Evolutionary conservation across 2,797 vertebrate species (phyloP).

Genomic region (Sciurus vulgaris): DNA sequence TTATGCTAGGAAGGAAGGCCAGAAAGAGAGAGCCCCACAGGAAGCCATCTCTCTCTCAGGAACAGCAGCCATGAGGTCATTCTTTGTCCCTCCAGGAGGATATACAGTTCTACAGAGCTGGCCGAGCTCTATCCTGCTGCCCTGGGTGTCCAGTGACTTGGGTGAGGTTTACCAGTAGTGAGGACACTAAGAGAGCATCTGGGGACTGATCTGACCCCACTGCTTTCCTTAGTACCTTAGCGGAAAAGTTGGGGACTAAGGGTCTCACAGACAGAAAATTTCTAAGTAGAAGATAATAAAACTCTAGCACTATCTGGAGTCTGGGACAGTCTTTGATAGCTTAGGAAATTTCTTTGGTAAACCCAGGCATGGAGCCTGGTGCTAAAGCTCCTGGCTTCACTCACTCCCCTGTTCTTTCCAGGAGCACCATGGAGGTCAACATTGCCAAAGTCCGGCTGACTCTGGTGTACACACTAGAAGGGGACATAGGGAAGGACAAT

Average conservation of each 20-base stretch:
- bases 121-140: fast-evolving
- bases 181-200: not conserved
- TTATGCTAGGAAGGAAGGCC: not conserved
- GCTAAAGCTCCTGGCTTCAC: not conserved
- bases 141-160: fast-evolving
- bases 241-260: not conserved
- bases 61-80: not conserved
- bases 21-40: not conserved
- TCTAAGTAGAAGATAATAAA: not conserved
- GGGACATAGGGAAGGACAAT: fast-evolving
- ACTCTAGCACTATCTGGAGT: not conserved
- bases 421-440: not conserved
- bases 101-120: not conserved
- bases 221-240: not conserved
- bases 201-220: not conserved
- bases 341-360: not conserved
- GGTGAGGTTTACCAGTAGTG: fast-evolving
- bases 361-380: not conserved
- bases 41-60: not conserved
- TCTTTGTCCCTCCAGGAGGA: not conserved
- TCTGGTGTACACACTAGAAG: not conserved
- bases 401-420: not conserved
- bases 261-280: not conserved
- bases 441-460: not conserved
- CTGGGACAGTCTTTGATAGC: not conserved